Percentiles rank a stretch among this genome's conserved stretches.
These are phyloP conservation scores for Lithodes maja DNA, from an alignment of 2,888 invertebrate species.

Conservation along the genomic window DNA sequence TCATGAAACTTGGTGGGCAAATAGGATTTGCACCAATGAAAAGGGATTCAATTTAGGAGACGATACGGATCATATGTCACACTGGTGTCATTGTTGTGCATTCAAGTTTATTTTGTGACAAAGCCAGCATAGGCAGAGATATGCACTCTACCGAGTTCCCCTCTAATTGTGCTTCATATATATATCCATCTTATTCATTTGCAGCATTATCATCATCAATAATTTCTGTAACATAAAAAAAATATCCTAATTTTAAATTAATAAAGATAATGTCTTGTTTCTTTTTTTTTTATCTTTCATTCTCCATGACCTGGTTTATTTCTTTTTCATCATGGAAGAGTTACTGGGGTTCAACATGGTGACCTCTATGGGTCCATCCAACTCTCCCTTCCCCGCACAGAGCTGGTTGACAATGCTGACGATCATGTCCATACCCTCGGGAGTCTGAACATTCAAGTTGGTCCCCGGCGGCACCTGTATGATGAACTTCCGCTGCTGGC, in stretches of 20 bases:
- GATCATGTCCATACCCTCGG: conserved; percentile 68
- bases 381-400: conserved; percentile 66
- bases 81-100: no score
- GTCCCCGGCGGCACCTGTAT: conserved; percentile 65
- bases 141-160: no score
- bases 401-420: conserved; percentile 65
- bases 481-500: conserved; percentile 62
- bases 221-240: background rate
- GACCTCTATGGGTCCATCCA: conserved; percentile 67
- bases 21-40: no score
- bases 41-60: no score
- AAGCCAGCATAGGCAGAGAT: no score
- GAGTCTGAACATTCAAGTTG: conserved; percentile 65
- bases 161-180: no score
- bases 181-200: no score
- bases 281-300: background rate
- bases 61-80: no score
- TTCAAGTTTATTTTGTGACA: no score
- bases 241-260: background rate
- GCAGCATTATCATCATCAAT: no score
- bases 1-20: no score
- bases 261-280: background rate
- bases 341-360: conserved; percentile 57
- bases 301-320: background rate
- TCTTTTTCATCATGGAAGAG: background rate